Conservation (phyloP, 2,888 invertebrate genomes). For the Hemaris fuciformis region DNA sequence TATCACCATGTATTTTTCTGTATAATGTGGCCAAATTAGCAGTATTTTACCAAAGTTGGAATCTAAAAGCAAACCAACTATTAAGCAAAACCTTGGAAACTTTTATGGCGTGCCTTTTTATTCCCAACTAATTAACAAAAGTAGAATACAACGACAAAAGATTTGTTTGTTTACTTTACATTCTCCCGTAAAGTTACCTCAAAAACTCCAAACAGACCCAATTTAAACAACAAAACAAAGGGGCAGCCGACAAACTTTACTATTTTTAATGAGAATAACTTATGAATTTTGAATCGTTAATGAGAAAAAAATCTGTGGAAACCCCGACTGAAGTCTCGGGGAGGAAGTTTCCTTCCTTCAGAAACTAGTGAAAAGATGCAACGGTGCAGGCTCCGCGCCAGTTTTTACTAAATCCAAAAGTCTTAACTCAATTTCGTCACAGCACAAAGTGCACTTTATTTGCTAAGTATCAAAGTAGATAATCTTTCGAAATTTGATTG, state of each 20-base stretch:
- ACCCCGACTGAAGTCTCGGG: slow-evolving; percentile 31
- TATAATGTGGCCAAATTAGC: too few relatives aligned
- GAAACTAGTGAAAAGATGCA: slow-evolving; percentile 54
- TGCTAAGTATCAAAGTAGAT: slow-evolving; percentile 27
- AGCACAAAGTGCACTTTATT: slow-evolving; percentile 30
- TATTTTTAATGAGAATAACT: slow-evolving; percentile 15
- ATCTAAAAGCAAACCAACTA: too few relatives aligned
- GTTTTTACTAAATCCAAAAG: slow-evolving; percentile 24
- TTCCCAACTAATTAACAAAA: background rate
- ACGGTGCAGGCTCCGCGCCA: slow-evolving; percentile 38
- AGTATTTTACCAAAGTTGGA: too few relatives aligned
- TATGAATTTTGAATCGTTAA: slow-evolving; percentile 48
- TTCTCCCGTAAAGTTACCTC: background rate
- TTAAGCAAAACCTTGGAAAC: background rate
- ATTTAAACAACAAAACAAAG: slow-evolving; percentile 6
- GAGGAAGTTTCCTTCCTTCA: slow-evolving; percentile 50
- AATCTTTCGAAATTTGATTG: slow-evolving; percentile 20
- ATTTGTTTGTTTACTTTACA: background rate
- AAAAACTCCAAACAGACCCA: slow-evolving; percentile 2
- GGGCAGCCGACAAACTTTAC: slow-evolving; percentile 8
- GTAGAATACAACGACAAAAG: background rate
- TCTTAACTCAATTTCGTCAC: slow-evolving; percentile 17
- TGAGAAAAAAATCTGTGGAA: slow-evolving; percentile 45
- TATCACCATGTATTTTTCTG: too few relatives aligned
- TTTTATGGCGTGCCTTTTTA: background rate